Percentiles rank a stretch among this genome's conserved stretches.
phyloP scores from a whole-genome alignment of 2,888 invertebrate genomes.

The Scelioninae gen. 1 region DNA sequence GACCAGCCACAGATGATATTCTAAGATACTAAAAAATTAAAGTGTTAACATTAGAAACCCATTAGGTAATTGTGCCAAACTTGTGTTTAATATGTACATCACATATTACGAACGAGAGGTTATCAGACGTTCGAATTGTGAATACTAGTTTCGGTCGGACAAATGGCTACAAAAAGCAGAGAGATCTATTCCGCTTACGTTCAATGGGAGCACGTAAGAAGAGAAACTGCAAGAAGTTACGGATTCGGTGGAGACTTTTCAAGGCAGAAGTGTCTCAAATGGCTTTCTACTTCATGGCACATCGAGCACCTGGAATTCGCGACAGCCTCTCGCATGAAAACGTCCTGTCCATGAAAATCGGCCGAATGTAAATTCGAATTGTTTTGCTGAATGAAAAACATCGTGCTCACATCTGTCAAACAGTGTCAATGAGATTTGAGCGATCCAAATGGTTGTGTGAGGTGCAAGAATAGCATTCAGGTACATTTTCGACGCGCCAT shows the following conservation, averaged over 20 bases:
- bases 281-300: slow-evolving; percentile 73
- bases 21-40: too few species aligned
- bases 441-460: slow-evolving; percentile 27
- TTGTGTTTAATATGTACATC: too few species aligned
- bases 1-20: too few species aligned
- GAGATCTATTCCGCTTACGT: slow-evolving; percentile 43
- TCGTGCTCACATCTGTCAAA: slow-evolving; percentile 29
- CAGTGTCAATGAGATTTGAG: slow-evolving; percentile 42
- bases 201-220: slow-evolving; percentile 46
- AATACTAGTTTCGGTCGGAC: slow-evolving; percentile 35
- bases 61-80: too few species aligned
- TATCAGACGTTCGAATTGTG: slow-evolving; percentile 40
- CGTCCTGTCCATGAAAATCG: slow-evolving; percentile 47
- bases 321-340: slow-evolving; percentile 43
- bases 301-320: slow-evolving; percentile 71
- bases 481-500: slow-evolving; percentile 57
- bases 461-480: slow-evolving; percentile 63
- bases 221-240: slow-evolving; percentile 53
- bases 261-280: slow-evolving; percentile 65
- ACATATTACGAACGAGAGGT: slow-evolving; percentile 1
- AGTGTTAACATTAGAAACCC: too few species aligned
- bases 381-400: slow-evolving; percentile 52
- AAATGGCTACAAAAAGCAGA: slow-evolving; percentile 29
- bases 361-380: slow-evolving; percentile 52
- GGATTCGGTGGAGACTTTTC: slow-evolving; percentile 52